Evolutionary conservation across 2,113 vertebrate species (phyloP), one percentile per base, ranked within the genome.

Genomic region (Corythoichthys intestinalis): DNA sequence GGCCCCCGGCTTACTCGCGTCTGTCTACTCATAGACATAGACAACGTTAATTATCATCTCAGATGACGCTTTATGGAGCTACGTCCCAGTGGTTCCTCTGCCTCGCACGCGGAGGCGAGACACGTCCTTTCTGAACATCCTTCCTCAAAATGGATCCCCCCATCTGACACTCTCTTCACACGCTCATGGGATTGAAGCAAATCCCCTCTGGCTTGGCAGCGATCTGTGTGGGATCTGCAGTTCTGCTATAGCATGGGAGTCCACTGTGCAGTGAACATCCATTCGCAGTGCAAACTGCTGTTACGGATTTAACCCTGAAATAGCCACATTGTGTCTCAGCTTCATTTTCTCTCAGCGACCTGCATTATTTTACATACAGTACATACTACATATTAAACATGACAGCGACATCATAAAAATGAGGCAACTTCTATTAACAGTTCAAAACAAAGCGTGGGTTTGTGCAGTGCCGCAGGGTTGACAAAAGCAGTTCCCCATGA

Each of bases 261-360:
- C 83, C 83, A 82, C 90, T 83, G 84, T 84, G 83, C 86, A 87
- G 87, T 74, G 85, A 89, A 80, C 87, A 90, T 86, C 86, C 88
- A 90, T 82, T 91, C 87, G 91, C 91, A 93, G 89, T 90, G 88
- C 79, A 91, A 91, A 92, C 79, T 92, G 91, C 91, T 91, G 92
- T 90, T 89, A 80, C 65, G 85, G 88, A 90, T 73, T 92, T 92
- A 93, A 92, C 91, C 83, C 86, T 83, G 44, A 12, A 79, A 52
- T 67, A 62, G 73, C 88, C 73, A 66, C 0, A 38, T 34, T 7
- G 50, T 34, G n/a, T 47, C 41, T 2, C 4, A 47, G 44, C 6
- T 14, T 6, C 12, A 12, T 7, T 14, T 46, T 39, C 50, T 65
- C 71, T 68, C 72, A 56, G 72, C 80, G 44, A 69, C 68, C 70